Evolutionary conservation across 2,113 vertebrate genomes (phyloP).

Genomic region (Antigone vipio): DNA sequence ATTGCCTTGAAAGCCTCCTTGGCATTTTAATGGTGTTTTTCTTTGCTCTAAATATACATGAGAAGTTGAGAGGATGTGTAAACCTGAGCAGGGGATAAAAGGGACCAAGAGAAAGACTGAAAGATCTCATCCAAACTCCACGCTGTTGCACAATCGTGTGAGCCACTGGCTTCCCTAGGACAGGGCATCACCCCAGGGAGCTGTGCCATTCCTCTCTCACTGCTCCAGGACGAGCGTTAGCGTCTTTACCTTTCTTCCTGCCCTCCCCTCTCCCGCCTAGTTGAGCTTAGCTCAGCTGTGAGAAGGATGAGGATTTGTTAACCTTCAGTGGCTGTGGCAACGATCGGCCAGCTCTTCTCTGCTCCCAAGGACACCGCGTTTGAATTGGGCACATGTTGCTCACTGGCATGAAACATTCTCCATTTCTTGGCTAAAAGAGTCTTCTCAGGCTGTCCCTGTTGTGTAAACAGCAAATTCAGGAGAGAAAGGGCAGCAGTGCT

Average conservation of each 20-base stretch:
- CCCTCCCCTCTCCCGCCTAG: background rate
- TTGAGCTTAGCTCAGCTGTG: background rate
- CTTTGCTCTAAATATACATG: slow-evolving; percentile 11
- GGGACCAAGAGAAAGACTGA: background rate
- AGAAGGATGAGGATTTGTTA: background rate
- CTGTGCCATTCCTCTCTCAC: background rate
- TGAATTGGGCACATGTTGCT: background rate
- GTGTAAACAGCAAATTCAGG: background rate
- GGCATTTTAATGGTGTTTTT: slow-evolving; percentile 33
- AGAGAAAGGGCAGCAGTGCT: background rate
- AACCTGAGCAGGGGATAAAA: background rate
- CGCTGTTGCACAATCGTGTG: background rate
- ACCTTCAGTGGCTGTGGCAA: background rate
- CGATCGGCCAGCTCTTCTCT: background rate
- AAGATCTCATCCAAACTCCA: background rate
- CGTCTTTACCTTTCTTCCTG: background rate
- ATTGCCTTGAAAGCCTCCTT: slow-evolving; percentile 8
- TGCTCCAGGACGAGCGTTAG: background rate
- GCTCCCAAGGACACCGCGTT: background rate
- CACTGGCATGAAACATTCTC: background rate
- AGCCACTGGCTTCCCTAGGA: background rate
- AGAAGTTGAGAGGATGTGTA: background rate
- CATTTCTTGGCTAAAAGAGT: background rate
- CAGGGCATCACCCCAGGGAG: background rate
- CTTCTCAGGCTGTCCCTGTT: background rate